These are phyloP conservation scores for Apaloderma vittatum DNA, from an alignment of 2,113 vertebrate species.

Conservation along the genomic window DNA sequence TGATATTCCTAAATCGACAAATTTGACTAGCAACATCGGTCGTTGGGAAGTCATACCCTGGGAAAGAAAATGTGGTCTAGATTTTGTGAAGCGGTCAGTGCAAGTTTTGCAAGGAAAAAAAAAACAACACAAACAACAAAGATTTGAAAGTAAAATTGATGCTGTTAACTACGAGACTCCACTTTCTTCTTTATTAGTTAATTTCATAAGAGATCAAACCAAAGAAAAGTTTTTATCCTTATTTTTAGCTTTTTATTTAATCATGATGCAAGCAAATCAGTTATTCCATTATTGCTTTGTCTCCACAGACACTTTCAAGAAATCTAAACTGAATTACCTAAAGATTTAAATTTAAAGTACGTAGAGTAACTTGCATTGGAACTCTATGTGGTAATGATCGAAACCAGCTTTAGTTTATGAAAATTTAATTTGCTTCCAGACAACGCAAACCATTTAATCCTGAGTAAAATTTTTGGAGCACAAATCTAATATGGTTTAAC, in stretches of 20 bases:
- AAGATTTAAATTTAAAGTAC: not conserved
- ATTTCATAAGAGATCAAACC: not conserved
- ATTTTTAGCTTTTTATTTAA: not conserved
- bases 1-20: not conserved
- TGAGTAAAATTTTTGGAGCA: not conserved
- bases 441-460: not conserved
- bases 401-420: not conserved
- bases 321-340: not conserved
- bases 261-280: not conserved
- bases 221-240: not conserved
- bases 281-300: not conserved
- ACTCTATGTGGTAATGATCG: not conserved
- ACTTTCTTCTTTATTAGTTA: not conserved
- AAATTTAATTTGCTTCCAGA: not conserved
- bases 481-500: not conserved
- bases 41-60: not conserved
- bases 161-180: not conserved
- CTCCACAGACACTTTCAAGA: not conserved
- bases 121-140: no score
- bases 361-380: not conserved
- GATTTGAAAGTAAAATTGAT: not conserved
- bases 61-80: not conserved
- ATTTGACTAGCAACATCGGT: not conserved
- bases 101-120: not conserved
- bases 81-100: not conserved